A percentile compares a stretch with the other conserved stretches of the same genome.
Conservation (phyloP, 2,113 vertebrate genomes). For the Chitala chitala region DNA sequence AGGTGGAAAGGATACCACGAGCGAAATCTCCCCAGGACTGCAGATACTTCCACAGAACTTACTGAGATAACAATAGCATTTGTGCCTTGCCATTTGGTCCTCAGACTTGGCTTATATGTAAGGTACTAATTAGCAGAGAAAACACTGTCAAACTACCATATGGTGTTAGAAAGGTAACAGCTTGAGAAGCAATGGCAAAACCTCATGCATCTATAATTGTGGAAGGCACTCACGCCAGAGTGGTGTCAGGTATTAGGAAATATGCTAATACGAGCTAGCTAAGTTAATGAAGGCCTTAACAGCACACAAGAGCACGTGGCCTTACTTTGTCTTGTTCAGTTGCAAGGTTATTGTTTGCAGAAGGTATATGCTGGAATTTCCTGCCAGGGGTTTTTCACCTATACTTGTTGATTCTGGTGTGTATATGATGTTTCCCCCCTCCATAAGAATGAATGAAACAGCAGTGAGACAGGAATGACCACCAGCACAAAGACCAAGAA, state of each 20-base stretch:
- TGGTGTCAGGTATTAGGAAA: constrained; percentile 54
- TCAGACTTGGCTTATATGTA: constrained; percentile 67
- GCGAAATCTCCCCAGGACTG: constrained; percentile 1
- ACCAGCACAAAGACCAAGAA: too few relatives aligned
- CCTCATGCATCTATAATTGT: constrained; percentile 55
- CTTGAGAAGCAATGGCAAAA: constrained; percentile 59
- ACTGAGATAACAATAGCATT: constrained; percentile 45
- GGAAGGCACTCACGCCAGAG: constrained; percentile 48
- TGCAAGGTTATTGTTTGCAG: constrained; percentile 35
- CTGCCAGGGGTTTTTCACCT: background rate
- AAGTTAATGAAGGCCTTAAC: constrained; percentile 52
- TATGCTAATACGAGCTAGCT: constrained; percentile 64
- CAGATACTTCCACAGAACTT: constrained; percentile 22
- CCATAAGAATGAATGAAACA: too few relatives aligned
- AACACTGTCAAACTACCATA: constrained; percentile 70
- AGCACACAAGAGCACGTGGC: constrained; percentile 26
- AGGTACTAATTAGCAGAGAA: constrained; percentile 72
- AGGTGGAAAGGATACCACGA: background rate
- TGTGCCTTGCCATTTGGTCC: constrained; percentile 58
- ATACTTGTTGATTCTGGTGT: background rate
- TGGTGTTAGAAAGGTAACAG: constrained; percentile 64
- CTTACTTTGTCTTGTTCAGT: constrained; percentile 18
- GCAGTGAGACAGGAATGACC: too few relatives aligned
- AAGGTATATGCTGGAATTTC: background rate
- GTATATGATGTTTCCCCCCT: too few relatives aligned